Evolutionary conservation across 2,888 invertebrate genomes (phyloP).

Genomic region (Troides helena): DNA sequence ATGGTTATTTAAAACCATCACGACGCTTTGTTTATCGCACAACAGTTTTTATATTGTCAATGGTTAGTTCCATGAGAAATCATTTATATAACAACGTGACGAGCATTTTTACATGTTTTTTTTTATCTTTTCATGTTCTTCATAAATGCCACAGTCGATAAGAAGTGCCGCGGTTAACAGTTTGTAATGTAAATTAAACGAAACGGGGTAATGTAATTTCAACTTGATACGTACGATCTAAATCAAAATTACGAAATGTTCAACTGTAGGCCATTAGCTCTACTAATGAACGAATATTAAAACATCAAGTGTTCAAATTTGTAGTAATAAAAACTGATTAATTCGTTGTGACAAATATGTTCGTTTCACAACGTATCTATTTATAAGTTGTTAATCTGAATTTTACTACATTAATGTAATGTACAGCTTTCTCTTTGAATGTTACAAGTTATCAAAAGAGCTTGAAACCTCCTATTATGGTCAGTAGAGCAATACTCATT

Average conservation of each 20-base stretch:
- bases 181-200: background rate
- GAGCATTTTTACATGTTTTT: background rate
- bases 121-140: background rate
- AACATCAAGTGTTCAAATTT: too few species aligned
- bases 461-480: too few species aligned
- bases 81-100: background rate
- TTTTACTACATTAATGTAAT: too few species aligned
- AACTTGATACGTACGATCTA: background rate
- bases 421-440: too few species aligned
- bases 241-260: constrained; percentile 2
- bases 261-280: background rate
- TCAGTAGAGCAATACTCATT: too few species aligned
- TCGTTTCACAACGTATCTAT: too few species aligned
- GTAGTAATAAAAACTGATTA: background rate
- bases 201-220: background rate
- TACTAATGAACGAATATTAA: background rate
- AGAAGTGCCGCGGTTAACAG: background rate
- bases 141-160: background rate
- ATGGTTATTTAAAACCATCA: constrained; percentile 16
- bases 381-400: too few species aligned
- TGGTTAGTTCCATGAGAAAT: constrained; percentile 51
- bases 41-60: constrained; percentile 40
- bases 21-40: constrained; percentile 20
- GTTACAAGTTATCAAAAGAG: too few species aligned
- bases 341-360: background rate